phyloP scores from a whole-genome alignment of 2,888 invertebrate genomes.

The Gryllus longicercus region DNA sequence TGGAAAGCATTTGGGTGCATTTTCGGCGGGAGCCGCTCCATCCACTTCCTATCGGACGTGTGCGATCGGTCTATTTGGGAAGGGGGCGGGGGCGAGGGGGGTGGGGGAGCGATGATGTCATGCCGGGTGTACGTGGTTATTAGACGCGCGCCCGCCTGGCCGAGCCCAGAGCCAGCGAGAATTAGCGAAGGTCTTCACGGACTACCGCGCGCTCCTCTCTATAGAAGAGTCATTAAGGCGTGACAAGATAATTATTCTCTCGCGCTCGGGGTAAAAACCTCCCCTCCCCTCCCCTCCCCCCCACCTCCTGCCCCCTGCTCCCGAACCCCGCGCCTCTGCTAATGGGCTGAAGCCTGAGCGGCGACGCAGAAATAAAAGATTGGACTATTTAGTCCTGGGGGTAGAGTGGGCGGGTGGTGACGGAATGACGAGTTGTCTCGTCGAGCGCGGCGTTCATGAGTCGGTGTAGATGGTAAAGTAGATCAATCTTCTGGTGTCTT shows the following conservation, averaged over 20 bases:
- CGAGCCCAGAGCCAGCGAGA: background rate
- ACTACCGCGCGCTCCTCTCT: background rate
- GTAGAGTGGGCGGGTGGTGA: background rate
- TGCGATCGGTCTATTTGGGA: too few relatives aligned
- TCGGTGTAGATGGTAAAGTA: too few relatives aligned
- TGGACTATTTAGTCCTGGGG: background rate
- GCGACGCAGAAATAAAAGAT: background rate
- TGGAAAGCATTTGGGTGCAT: too few relatives aligned
- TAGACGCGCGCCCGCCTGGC: background rate
- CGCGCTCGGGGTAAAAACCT: background rate
- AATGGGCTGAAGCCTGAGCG: background rate
- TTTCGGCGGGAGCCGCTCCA: too few relatives aligned
- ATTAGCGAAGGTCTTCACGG: conserved; percentile 7
- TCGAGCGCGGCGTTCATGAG: too few relatives aligned
- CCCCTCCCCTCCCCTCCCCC: background rate
- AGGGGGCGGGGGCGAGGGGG: too few relatives aligned
- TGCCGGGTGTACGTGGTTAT: background rate
- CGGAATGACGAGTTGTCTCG: background rate
- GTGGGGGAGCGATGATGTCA: background rate
- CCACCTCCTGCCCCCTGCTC: too few relatives aligned
- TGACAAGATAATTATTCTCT: conserved; percentile 8
- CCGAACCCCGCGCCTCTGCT: background rate
- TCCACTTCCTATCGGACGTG: too few relatives aligned
- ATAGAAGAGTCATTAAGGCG: conserved; percentile 9
- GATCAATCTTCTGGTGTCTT: too few relatives aligned